A percentile compares a stretch with the other conserved stretches of the same genome.
Conservation (phyloP, 2,888 invertebrate species). For the Leucozona laternaria region DNA sequence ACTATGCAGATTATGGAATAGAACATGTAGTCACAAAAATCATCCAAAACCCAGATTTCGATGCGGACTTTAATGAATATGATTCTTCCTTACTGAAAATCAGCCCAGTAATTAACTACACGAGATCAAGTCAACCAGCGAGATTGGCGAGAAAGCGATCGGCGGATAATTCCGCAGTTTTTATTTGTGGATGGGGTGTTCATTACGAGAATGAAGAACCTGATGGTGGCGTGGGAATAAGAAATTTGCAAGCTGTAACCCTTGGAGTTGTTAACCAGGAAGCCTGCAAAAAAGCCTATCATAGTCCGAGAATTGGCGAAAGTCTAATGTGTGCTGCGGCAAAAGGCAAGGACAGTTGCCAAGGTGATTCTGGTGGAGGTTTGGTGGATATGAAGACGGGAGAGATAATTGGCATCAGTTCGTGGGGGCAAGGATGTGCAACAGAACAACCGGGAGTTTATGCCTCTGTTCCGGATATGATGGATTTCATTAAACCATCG, state of each 20-base stretch:
- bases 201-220: not conserved
- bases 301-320: not conserved
- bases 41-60: not conserved
- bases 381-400: not conserved
- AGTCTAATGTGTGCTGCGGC: not conserved
- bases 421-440: not conserved
- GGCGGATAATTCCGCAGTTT: not conserved
- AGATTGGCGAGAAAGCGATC: not conserved
- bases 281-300: not conserved
- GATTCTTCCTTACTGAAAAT: not conserved
- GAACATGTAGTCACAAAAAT: not conserved
- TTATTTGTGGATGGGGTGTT: conserved; percentile 7
- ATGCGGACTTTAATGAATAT: not conserved
- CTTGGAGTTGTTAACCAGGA: not conserved
- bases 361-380: conserved; percentile 6
- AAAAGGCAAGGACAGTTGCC: not conserved
- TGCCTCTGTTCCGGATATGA: not conserved
- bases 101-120: not conserved
- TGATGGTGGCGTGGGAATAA: not conserved
- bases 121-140: not conserved
- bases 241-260: not conserved
- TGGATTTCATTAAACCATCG: not conserved
- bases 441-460: not conserved
- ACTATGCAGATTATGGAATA: not conserved
- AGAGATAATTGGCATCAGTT: conserved; percentile 1